Evolutionary conservation across 2,888 invertebrate species (phyloP), one percentile per base, ranked within the genome.

Genomic region (Lasioglossum oenotherae): DNA sequence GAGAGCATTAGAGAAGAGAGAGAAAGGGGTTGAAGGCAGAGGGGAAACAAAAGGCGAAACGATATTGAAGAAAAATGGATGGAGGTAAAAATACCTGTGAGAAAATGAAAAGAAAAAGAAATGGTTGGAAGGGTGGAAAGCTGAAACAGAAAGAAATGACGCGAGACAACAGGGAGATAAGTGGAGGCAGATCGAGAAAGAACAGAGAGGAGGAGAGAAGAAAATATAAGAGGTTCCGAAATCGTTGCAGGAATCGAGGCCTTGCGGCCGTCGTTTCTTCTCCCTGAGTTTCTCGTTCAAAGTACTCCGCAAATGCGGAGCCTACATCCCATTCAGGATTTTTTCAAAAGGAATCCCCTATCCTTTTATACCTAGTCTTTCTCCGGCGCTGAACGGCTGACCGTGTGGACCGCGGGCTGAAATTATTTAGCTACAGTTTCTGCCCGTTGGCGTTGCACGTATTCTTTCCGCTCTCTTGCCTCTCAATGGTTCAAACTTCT

Each of bases 281-380:
- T 64, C 78, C 60, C 49, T 53, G 79, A 85, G 88, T 84, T 80
- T 83, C 87, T 83, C 89, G 81, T 80, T 90, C 87, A 90, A 90
- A 87, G 89, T 84, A 84, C 85, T 86, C 80, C 74, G 85, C 85
- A 85, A 89, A 90, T 82, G 89, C 86, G 87, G 89, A 81, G 86
- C 88, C 88, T 90, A 91, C 91, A 91, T 92, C 90, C 90, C 91
- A 91, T 92, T 92, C 90, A 92, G 90, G 91, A 90, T 92, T 90
- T 90, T 92, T 92, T 90, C 90, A 92, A 92, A 69, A 90, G 89
- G 81, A 84, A 78, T 80, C 76, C 80, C 76, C 84, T 79, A 84
- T 86, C 84, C 86, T 81, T 90, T 91, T 87, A 87, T 80, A 81
- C 87, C 75, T 80, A 79, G 78, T 80, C 77, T 87, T 78, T 67